phyloP scores from a whole-genome alignment of 2,113 vertebrate species.

The Microcebus griseorufus region DNA sequence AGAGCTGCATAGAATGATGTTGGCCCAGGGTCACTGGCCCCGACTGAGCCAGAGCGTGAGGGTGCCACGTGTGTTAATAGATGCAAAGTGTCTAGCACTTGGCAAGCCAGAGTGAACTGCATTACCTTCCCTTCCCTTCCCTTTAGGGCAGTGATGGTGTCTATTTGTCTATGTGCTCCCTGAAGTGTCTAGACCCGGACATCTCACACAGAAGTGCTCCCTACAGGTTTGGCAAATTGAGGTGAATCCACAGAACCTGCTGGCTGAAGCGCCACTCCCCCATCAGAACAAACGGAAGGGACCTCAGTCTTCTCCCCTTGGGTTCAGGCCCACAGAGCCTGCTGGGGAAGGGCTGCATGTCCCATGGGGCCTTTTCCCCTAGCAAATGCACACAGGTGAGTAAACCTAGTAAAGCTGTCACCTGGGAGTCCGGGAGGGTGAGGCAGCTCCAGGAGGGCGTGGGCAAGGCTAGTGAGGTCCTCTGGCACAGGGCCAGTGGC shows the following conservation, averaged over 20 bases:
- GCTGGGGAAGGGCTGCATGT: fast-evolving
- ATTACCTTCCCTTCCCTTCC: not conserved
- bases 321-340: not conserved
- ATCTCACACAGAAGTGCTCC: not conserved
- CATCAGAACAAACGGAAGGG: not conserved
- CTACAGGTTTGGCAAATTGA: not conserved
- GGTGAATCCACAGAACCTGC: not conserved
- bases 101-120: too few relatives aligned
- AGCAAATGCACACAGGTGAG: not conserved
- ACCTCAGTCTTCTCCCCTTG: not conserved
- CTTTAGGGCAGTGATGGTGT: not conserved
- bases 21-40: not conserved
- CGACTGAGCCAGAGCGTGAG: not conserved
- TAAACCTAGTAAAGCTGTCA: not conserved
- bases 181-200: not conserved
- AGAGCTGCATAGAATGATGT: not conserved
- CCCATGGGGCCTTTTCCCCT: too few relatives aligned
- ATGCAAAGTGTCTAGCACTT: not conserved
- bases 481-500: not conserved
- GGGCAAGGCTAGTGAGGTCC: not conserved
- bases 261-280: not conserved
- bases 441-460: not conserved
- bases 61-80: not conserved
- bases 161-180: not conserved
- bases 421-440: not conserved